These are phyloP conservation scores for Cotesia congregata DNA, from an alignment of 2,888 invertebrate species.

Conservation along the genomic window DNA sequence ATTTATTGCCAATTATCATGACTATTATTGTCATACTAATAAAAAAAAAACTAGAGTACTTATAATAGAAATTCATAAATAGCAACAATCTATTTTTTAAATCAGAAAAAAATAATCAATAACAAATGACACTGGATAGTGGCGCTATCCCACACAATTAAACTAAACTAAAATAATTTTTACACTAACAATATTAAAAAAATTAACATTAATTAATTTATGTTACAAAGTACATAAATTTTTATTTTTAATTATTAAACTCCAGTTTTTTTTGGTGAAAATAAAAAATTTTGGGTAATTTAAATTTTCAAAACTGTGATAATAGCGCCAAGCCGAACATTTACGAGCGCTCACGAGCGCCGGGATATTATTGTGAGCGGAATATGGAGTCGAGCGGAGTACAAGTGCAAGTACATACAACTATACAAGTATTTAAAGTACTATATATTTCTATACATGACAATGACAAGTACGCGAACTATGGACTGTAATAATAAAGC, in stretches of 20 bases:
- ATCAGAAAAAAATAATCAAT: constrained; percentile 11
- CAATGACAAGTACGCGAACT: constrained; percentile 14
- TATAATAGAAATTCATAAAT: constrained; percentile 13
- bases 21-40: neutral
- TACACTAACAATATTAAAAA: neutral
- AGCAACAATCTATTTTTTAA: constrained; percentile 21
- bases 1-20: no score
- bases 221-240: no score
- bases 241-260: no score
- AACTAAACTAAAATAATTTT: neutral
- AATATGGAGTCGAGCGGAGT: neutral
- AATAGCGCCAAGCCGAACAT: no score
- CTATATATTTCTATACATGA: neutral
- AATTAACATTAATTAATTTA: no score
- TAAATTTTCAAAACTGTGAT: no score
- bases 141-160: constrained; percentile 1
- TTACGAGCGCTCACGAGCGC: no score
- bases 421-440: no score
- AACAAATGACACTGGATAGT: constrained; percentile 1
- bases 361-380: no score
- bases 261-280: no score
- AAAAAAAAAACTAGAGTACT: neutral
- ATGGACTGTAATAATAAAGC: constrained; percentile 37
- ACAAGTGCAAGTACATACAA: neutral
- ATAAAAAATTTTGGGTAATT: no score